These are phyloP conservation scores for Typhlichthys subterraneus DNA, from an alignment of 2,797 vertebrate genomes.

Conservation along the genomic window DNA sequence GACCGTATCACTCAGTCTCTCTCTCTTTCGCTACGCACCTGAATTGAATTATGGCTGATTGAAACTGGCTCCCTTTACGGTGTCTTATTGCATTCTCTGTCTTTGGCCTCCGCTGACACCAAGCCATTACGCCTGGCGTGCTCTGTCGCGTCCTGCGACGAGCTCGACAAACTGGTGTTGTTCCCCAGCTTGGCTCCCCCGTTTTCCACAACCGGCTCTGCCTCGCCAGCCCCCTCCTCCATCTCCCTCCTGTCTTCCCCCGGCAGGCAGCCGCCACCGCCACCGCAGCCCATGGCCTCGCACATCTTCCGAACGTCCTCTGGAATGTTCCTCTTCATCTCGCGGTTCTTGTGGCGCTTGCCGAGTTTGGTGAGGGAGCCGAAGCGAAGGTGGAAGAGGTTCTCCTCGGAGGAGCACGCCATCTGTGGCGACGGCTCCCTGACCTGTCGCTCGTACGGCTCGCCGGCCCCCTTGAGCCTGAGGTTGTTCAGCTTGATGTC, in stretches of 20 bases:
- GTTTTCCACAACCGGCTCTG: slow-evolving; percentile 79
- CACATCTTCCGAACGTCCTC: slow-evolving; percentile 87
- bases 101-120: slow-evolving; percentile 83
- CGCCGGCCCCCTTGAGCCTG: slow-evolving; percentile 83
- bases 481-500: slow-evolving; percentile 94
- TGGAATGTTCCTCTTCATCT: slow-evolving; percentile 85
- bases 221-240: slow-evolving; percentile 79
- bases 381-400: slow-evolving; percentile 90
- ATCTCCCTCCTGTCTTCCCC: slow-evolving; percentile 82
- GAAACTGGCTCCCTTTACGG: slow-evolving; percentile 72
- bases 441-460: slow-evolving; percentile 77
- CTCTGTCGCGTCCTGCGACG: slow-evolving; percentile 81
- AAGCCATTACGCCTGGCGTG: slow-evolving; percentile 81
- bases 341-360: slow-evolving; percentile 90
- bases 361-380: slow-evolving; percentile 88
- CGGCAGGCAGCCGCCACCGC: slow-evolving; percentile 78
- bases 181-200: slow-evolving; percentile 80
- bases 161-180: slow-evolving; percentile 84
- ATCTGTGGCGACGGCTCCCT: slow-evolving; percentile 72
- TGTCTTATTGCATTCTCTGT: slow-evolving; percentile 78
- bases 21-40: slow-evolving; percentile 28
- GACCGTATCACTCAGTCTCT: slow-evolving; percentile 13
- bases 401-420: slow-evolving; percentile 87
- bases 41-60: slow-evolving; percentile 44
- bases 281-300: slow-evolving; percentile 78